Percentiles rank a stretch among this genome's conserved stretches.
Evolutionary conservation across 2,888 invertebrate species (phyloP).

Genomic region (Tyria jacobaeae): DNA sequence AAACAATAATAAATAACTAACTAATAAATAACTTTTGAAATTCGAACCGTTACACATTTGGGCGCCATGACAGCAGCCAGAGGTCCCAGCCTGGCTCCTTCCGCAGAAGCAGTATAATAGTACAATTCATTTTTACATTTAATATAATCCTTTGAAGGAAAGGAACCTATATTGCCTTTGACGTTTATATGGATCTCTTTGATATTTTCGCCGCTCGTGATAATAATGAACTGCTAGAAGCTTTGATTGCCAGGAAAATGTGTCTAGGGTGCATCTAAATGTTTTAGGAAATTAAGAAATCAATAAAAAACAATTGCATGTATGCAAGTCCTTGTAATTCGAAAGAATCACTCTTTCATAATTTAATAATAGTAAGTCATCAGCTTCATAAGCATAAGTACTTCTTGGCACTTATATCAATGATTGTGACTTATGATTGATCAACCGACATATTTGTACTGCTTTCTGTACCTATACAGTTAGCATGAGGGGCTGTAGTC

Average conservation of each 20-base stretch:
- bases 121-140: conserved; percentile 36
- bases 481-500: too few species aligned
- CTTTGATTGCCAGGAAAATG: conserved; percentile 10
- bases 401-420: background rate
- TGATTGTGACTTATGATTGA: background rate
- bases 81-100: conserved; percentile 27
- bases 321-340: background rate
- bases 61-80: conserved; percentile 22
- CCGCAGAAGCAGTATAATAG: conserved; percentile 32
- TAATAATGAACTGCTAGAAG: conserved; percentile 28
- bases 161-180: conserved; percentile 47
- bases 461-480: background rate
- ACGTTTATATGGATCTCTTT: conserved; percentile 48
- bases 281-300: background rate
- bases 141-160: conserved; percentile 48
- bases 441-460: background rate
- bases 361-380: background rate
- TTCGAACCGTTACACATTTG: conserved; percentile 11
- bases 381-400: background rate
- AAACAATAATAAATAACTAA: conserved; percentile 16
- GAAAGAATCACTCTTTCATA: background rate
- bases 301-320: background rate
- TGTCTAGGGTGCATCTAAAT: too few species aligned
- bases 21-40: conserved; percentile 28
- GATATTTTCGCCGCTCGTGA: conserved; percentile 41